Evolutionary conservation across 2,113 vertebrate species (phyloP), one percentile per base, ranked within the genome.

Genomic region (Anolis carolinensis): DNA sequence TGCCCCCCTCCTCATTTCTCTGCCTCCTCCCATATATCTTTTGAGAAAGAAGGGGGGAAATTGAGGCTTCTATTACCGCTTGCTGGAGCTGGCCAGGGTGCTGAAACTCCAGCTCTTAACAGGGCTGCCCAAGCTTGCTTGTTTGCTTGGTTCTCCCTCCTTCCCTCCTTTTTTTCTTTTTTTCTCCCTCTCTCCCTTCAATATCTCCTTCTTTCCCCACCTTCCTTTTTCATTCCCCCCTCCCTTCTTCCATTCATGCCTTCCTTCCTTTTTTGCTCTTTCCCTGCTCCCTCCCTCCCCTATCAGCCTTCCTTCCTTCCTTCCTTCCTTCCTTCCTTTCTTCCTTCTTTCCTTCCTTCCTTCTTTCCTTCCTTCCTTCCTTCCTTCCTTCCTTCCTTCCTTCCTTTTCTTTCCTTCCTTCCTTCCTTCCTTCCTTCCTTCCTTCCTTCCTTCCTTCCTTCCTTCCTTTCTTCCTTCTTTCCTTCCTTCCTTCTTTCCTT

Each of bases 41-140:
- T 79, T 63, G 78, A 8, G 5, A 11, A 30, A 7, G 34, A 7
- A 20, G 39, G 59, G 18, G 18, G 10, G 62, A 32, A 5, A 7
- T 16, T 2, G 4, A 16, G 14, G 30, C 6, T n/a, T 1, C 0
- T 2, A n/a, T n/a, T n/a, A 14, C 13, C 36, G 25, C 7, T 7
- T 11, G 36, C 5, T 63, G 34, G 89, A 85, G 87, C 91, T 93
- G 81, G 79, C 93, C 93, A 89, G 71, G 92, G 93, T 92, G 1
- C 92, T 92, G 92, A 91, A 90, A 3, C 0, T 44, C 39, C 39
- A 44, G 39, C 39, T 5, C 39, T 44, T 44, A 44, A 44, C 39
- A 44, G 39, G 39, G 39, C 5, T 44, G 39, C 39, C 39, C 2
- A 44, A 44, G 39, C 39, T 44, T 44, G 39, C 39, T 44, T 44